Base-by-base conservation (phyloP, 1,140 invertebrate genomes). In the Scaptomyza graminum region DNA sequence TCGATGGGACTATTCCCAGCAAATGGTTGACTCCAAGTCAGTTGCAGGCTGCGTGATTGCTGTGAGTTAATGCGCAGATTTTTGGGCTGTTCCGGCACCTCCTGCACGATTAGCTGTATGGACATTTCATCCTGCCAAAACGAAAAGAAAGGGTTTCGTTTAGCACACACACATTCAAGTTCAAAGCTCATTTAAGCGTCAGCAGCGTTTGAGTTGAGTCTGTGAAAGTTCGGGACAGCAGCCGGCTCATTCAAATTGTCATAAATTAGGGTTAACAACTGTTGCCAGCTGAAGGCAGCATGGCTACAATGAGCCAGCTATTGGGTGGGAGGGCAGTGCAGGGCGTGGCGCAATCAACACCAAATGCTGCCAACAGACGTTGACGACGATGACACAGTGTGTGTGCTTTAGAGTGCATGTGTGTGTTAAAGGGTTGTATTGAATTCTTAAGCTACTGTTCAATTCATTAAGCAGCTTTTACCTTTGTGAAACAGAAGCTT, bases 71-170 rank as follows among this genome's bases (percentile, higher is more conserved):
- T 95, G 70, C 95, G 94, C 47, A 97, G 94, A 90, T 97, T 97
- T 85, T 95, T 95, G 11, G 97, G 97, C 81, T 96, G 95, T 92
- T 98, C 97, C 3, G 97, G 97, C 18, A 95, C 97, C 92, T 95
- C 97, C 95, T 98, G 97, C 8, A 99, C 96, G 51, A 97, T 95
- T 8, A 99, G 93, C 81, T 97, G 96, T 89, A 98, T 97, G 18
- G 95, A 95, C 94, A 97, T 97, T 90, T 98, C 95, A 84, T 98
- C 97, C 75, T 91, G 52, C 25, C 25, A 3, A 72, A 39, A 1
- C 18, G 1, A 60, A 63, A 25, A 34, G 5, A 39, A 47, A 47
- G 50, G 54, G 47, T 34, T 41, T 62, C 49, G 22, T 57, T 61
- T 52, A 46, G 50, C 61, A 67, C 57, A 57, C 56, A 62, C 69